phyloP scores from a whole-genome alignment of 2,113 vertebrate genomes.

The Cacatua alba region DNA sequence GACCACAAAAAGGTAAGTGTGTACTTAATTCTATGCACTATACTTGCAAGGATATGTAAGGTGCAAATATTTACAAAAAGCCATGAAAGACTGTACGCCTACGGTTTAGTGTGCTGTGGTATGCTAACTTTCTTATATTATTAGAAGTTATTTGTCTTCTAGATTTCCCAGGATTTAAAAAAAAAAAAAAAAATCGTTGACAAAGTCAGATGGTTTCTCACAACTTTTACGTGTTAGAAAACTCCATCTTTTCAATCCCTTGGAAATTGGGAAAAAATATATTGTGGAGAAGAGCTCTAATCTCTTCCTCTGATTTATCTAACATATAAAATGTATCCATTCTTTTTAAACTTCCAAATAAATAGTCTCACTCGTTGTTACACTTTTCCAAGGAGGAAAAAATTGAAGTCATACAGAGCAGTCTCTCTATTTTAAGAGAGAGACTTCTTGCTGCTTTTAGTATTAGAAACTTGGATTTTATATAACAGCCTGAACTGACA shows the following conservation, averaged over 20 bases:
- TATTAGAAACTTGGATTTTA: neutral
- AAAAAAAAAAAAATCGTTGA: neutral
- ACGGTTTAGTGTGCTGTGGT: neutral
- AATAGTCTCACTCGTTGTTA: constrained; percentile 2
- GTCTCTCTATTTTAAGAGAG: neutral
- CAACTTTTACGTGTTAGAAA: neutral
- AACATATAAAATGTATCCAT: constrained; percentile 14
- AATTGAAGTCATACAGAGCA: neutral
- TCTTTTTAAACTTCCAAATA: constrained; percentile 33
- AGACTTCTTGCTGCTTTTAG: neutral
- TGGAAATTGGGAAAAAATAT: neutral
- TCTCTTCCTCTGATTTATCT: constrained; percentile 35
- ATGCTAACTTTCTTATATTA: neutral
- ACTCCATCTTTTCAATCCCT: neutral
- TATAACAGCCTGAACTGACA: neutral
- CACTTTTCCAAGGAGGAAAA: neutral
- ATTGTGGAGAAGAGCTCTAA: neutral
- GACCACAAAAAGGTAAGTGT: neutral
- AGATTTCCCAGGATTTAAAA: neutral
- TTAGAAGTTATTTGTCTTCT: neutral
- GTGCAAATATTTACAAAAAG: neutral
- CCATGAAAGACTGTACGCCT: neutral
- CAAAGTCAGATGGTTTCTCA: neutral
- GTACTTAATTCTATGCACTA: neutral
- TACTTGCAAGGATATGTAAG: neutral